Base-by-base conservation (phyloP, 1,140 invertebrate genomes). In the Goniozus legneri region DNA sequence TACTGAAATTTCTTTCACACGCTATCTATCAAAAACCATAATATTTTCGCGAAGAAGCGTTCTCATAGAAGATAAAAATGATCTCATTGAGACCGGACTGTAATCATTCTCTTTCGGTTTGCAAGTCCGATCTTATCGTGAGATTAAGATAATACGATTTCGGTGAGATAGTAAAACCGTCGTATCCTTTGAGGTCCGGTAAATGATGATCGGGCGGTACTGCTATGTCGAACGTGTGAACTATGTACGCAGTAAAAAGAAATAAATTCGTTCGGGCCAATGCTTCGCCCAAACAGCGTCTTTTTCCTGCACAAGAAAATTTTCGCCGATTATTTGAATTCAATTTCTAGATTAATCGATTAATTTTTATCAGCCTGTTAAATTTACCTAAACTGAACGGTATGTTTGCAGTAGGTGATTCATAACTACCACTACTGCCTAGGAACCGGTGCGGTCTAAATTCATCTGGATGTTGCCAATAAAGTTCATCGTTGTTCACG, bases 371-470 rank as follows among this genome's bases (percentile, higher is more conserved):
- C n/a, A n/a, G n/a, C n/a, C n/a, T n/a, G n/a, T n/a, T n/a, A n/a
- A 16, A 21, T 13, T 76, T 74, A 89, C 88, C 87, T 44, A 79
- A 65, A 32, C 86, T 84, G 69, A 89, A 91, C 15, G 85, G 81
- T 44, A 85, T 77, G n/a, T 82, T 76, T 49, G 75, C 69, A 47
- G 83, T 81, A 31, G 82, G 78, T 22, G 77, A 75, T 32, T 77
- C 68, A 15, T 81, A 68, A 47, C 81, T 75, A n/a, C 84, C 84
- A 22, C 79, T 67, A 37, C 77, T 65, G 27, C 85, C 77, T 12
- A 87, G 63, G 67, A 91, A 91, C 55, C 89, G 67, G 58, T 89
- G 82, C 1, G 89, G 88, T 24, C 77, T 67, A 62, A 92, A 92
- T 45, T 62, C 53, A 22, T 82, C 61, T 0, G 88, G 86, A 56